Conservation (phyloP, 2,797 vertebrate genomes). For the Enteromius unitaeniatus region DNA sequence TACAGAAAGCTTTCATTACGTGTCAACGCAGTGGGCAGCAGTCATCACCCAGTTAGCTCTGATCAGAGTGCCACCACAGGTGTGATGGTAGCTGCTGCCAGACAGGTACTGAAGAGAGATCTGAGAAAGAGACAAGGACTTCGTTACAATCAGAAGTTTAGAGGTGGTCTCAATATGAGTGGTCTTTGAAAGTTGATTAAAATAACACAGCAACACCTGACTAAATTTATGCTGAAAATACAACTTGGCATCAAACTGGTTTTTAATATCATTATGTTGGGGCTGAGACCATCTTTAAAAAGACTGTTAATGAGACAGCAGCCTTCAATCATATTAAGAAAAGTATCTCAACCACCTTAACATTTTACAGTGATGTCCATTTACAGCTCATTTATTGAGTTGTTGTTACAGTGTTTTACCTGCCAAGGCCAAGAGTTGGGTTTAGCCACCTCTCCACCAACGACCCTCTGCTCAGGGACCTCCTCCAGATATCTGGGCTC, state of each 20-base stretch:
- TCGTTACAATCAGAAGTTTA: neutral
- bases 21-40: constrained; percentile 88
- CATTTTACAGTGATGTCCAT: no score
- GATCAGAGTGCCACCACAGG: constrained; percentile 88
- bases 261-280: no score
- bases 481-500: constrained; percentile 77
- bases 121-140: constrained; percentile 65
- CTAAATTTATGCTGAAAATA: no score
- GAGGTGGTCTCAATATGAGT: no score
- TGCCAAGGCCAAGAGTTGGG: constrained; percentile 81
- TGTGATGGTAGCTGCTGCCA: constrained; percentile 78
- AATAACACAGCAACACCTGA: no score
- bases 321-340: no score
- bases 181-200: no score
- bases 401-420: constrained; percentile 63
- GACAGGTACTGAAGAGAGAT: constrained; percentile 87
- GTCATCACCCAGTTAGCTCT: constrained; percentile 86
- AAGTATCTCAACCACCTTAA: no score
- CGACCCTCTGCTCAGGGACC: constrained; percentile 68
- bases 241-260: no score
- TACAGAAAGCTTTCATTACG: constrained; percentile 62
- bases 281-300: no score
- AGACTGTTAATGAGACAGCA: no score
- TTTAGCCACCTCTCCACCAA: constrained; percentile 75
- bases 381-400: no score